Percentiles rank a stretch among this genome's conserved stretches.
phyloP scores from a whole-genome alignment of 2,888 invertebrate species.

The Platycnemis pennipes region DNA sequence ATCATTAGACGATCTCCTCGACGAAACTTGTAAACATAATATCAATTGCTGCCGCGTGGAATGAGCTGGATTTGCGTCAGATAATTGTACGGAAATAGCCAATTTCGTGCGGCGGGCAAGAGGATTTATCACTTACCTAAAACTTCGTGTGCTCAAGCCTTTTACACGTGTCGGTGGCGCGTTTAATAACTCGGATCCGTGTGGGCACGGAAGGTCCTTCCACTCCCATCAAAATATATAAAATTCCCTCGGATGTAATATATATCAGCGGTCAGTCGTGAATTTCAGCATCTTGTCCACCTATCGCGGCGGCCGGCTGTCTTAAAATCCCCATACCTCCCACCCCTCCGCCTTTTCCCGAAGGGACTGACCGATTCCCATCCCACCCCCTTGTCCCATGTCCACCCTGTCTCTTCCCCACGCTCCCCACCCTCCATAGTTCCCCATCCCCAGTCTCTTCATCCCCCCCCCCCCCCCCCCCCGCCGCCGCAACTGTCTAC shows the following conservation, averaged over 20 bases:
- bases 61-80: not conserved
- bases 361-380: not conserved
- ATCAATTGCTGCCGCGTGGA: not conserved
- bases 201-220: not conserved
- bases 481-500: not conserved
- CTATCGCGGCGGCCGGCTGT: conserved; percentile 1
- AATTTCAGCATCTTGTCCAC: conserved; percentile 45
- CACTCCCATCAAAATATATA: conserved; percentile 32
- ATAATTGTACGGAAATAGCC: not conserved
- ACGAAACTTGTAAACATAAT: not conserved
- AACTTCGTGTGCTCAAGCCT: not conserved
- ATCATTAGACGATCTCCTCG: not conserved
- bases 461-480: no score
- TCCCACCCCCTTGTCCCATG: not conserved
- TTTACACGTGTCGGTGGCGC: conserved; percentile 23
- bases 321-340: no score
- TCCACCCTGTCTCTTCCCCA: not conserved
- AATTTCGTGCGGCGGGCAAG: not conserved
- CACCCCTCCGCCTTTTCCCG: no score
- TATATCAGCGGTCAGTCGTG: conserved; percentile 28
- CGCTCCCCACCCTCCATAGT: not conserved
- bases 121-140: conserved; percentile 23
- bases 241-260: conserved; percentile 27
- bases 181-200: conserved; percentile 20
- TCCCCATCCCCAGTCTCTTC: not conserved